Evolutionary conservation across 2,797 vertebrate genomes (phyloP).

Genomic region (Rhabdomys pumilio): DNA sequence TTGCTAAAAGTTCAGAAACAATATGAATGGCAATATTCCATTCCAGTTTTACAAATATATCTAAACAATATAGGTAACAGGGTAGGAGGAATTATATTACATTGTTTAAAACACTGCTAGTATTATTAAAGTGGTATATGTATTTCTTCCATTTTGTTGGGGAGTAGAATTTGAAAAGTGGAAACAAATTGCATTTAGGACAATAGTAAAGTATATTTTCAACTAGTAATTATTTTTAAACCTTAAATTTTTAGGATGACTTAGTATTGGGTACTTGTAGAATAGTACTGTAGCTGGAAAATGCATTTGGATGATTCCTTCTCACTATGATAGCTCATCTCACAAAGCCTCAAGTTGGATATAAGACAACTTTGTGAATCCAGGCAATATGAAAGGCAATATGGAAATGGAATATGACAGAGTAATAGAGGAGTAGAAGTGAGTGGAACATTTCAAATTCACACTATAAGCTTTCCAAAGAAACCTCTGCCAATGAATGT

Average conservation of each 20-base stretch:
- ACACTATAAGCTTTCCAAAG: background rate
- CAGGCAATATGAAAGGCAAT: slow-evolving; percentile 1
- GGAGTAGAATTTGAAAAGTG: background rate
- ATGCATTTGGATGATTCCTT: background rate
- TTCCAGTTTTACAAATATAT: background rate
- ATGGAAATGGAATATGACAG: background rate
- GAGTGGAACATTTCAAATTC: background rate
- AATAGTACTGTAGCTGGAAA: background rate
- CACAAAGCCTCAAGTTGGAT: background rate
- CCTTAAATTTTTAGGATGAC: background rate
- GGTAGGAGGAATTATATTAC: background rate
- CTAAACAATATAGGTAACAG: background rate
- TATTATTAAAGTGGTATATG: background rate
- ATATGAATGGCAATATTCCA: slow-evolving; percentile 8
- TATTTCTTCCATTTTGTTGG: slow-evolving; percentile 3
- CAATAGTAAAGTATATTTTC: slow-evolving; percentile 4
- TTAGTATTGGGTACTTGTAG: background rate
- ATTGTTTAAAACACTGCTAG: background rate
- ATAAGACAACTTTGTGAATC: background rate
- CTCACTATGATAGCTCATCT: background rate
- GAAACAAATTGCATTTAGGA: background rate
- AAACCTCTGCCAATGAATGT: background rate
- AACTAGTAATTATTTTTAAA: slow-evolving; percentile 11
- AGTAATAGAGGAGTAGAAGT: background rate
- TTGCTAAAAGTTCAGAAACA: slow-evolving; percentile 42